A percentile compares a stretch with the other conserved stretches of the same genome.
These are phyloP conservation scores for Drosophila cardini DNA, from an alignment of 1,140 invertebrate species.

Conservation along the genomic window DNA sequence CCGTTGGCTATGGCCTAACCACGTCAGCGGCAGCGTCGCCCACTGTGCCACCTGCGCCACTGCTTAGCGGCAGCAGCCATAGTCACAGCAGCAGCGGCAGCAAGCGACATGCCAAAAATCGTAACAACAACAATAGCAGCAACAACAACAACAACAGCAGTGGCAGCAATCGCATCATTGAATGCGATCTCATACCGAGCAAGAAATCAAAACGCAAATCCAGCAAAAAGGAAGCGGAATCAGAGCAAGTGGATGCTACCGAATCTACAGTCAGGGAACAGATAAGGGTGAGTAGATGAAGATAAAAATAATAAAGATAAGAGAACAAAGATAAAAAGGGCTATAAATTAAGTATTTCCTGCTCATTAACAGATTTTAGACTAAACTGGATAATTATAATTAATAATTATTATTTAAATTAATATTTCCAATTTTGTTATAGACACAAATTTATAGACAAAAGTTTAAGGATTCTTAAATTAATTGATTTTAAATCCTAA, in stretches of 20 bases:
- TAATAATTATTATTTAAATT: too few species aligned
- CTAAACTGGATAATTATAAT: too few species aligned
- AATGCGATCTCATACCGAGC: slow-evolving; percentile 81
- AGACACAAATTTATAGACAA: too few species aligned
- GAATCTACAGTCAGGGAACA: slow-evolving; percentile 68
- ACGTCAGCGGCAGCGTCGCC: slow-evolving; percentile 23
- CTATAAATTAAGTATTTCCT: too few species aligned
- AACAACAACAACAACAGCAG: slow-evolving; percentile 50
- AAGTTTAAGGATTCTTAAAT: too few species aligned
- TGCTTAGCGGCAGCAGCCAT: slow-evolving; percentile 62
- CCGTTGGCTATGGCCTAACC: slow-evolving; percentile 63
- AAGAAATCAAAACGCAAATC: slow-evolving; percentile 77
- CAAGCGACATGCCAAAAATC: slow-evolving; percentile 40
- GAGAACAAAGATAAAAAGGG: too few species aligned
- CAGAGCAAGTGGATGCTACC: slow-evolving; percentile 43
- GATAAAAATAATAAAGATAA: too few species aligned
- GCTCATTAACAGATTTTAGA: too few species aligned
- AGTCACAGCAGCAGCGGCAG: slow-evolving; percentile 35
- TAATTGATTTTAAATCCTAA: too few species aligned
- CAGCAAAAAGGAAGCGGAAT: slow-evolving; percentile 51
- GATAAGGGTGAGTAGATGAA: slow-evolving; percentile 58
- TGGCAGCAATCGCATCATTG: slow-evolving; percentile 70
- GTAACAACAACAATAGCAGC: slow-evolving; percentile 26
- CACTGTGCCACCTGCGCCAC: slow-evolving; percentile 56
- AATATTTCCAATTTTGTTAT: too few species aligned